phyloP scores from a whole-genome alignment of 2,113 vertebrate genomes.

The Hiodon tergisus region DNA sequence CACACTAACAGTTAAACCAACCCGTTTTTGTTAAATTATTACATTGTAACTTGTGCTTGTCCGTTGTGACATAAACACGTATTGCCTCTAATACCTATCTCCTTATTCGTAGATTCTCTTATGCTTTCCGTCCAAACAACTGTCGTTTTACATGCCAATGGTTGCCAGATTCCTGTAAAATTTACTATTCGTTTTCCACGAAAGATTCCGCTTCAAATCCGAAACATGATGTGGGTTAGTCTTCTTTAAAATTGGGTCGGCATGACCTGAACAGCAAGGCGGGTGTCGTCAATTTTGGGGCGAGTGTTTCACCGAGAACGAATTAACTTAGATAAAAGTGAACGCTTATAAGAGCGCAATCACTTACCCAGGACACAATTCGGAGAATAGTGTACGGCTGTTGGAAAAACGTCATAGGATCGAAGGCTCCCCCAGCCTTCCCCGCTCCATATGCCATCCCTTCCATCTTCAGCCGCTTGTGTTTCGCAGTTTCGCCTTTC shows the following conservation, averaged over 20 bases:
- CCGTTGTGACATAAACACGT: no score
- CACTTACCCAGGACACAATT: slow-evolving; percentile 87
- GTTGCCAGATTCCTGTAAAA: neutral
- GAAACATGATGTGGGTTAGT: no score
- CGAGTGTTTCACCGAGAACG: neutral
- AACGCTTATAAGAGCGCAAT: neutral
- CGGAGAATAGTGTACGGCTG: slow-evolving; percentile 86
- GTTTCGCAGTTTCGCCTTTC: slow-evolving; percentile 27
- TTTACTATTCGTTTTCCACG: neutral
- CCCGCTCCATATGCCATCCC: slow-evolving; percentile 86
- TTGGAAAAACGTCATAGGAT: slow-evolving; percentile 81
- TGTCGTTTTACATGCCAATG: neutral
- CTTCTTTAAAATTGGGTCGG: no score
- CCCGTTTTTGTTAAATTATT: no score
- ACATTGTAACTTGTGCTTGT: no score
- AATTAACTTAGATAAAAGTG: no score
- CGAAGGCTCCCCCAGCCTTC: slow-evolving; percentile 90
- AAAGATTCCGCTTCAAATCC: neutral
- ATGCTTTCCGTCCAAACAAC: no score
- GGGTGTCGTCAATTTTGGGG: neutral
- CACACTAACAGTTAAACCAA: neutral
- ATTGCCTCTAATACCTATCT: no score
- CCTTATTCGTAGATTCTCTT: no score
- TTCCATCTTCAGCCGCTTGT: slow-evolving; percentile 67
- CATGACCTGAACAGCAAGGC: no score